Evolutionary conservation across 2,113 vertebrate species (phyloP).

Genomic region (Carollia perspicillata): DNA sequence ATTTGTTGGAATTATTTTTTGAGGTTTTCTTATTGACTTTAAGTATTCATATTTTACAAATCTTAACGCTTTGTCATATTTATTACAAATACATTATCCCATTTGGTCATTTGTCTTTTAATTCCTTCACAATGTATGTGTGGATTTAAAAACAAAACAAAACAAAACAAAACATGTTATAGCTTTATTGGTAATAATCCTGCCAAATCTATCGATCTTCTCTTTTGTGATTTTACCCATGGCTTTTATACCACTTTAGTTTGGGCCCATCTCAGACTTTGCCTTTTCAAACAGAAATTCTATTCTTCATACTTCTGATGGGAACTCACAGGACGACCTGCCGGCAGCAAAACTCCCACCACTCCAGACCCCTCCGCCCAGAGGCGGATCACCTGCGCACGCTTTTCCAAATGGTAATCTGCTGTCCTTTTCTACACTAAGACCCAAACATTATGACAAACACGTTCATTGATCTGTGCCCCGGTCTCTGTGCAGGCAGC

Average conservation of each 20-base stretch:
- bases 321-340: neutral
- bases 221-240: neutral
- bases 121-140: neutral
- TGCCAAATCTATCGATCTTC: neutral
- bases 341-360: neutral
- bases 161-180: neutral
- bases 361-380: neutral
- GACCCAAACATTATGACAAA: neutral
- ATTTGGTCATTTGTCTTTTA: neutral
- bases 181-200: neutral
- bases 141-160: neutral
- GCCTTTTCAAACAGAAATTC: neutral
- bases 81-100: neutral
- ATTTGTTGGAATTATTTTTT: neutral
- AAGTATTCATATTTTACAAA: neutral
- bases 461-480: neutral
- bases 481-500: neutral
- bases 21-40: constrained; percentile 9
- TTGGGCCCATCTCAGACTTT: neutral
- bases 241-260: neutral
- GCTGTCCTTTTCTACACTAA: neutral
- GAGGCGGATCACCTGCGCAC: neutral
- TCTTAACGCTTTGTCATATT: neutral
- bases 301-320: neutral
- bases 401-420: neutral